These are phyloP conservation scores for Metalampra italica DNA, from an alignment of 2,888 invertebrate species.

Conservation along the genomic window DNA sequence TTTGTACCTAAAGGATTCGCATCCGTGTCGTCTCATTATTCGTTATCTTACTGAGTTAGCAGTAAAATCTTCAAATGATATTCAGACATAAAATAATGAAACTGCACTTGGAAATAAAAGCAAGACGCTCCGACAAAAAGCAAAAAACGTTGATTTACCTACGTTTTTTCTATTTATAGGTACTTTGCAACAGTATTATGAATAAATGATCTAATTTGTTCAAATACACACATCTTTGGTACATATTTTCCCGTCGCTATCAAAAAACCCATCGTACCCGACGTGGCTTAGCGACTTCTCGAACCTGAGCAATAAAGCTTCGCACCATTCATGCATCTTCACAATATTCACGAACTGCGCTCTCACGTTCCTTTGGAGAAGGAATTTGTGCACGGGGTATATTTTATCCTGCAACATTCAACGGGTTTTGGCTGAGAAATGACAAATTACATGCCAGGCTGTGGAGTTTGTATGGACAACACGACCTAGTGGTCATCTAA, in stretches of 20 bases:
- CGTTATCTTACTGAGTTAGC: no score
- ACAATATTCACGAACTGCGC: slow-evolving; percentile 54
- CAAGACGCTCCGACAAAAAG: no score
- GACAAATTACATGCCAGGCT: no score
- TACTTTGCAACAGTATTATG: not conserved
- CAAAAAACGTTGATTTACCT: no score
- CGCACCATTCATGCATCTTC: slow-evolving; percentile 53
- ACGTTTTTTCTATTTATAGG: no score
- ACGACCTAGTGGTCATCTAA: no score
- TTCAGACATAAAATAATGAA: no score
- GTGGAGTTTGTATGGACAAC: no score
- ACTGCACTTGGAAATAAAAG: no score
- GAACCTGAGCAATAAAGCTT: slow-evolving; percentile 46
- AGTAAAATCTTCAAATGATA: no score
- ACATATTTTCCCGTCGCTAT: slow-evolving; percentile 34
- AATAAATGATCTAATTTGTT: not conserved
- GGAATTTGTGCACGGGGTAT: slow-evolving; percentile 43
- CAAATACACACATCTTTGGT: slow-evolving; percentile 46
- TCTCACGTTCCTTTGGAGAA: slow-evolving; percentile 50
- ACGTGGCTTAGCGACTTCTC: slow-evolving; percentile 42
- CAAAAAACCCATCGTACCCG: slow-evolving; percentile 41
- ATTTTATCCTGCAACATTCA: slow-evolving; percentile 47
- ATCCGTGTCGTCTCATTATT: no score
- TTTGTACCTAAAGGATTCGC: no score
- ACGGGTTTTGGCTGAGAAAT: not conserved